These are phyloP conservation scores for Diadegma fenestrale DNA, from an alignment of 2,888 invertebrate species.

Conservation along the genomic window DNA sequence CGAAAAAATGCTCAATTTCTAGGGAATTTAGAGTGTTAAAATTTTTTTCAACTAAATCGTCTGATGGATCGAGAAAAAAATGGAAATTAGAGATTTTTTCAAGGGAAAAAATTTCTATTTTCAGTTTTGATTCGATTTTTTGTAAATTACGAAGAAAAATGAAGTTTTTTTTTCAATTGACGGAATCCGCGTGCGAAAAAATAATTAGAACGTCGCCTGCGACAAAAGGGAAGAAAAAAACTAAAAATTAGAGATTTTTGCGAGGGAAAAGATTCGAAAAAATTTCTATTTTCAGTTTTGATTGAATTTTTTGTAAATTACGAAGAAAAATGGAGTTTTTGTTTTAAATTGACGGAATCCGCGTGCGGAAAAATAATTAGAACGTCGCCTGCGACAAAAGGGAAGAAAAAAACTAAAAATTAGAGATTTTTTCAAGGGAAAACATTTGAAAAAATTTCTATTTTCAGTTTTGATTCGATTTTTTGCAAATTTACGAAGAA, in stretches of 20 bases:
- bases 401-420: constrained; percentile 4
- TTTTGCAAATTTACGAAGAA: background rate
- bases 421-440: background rate
- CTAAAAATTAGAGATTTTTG: too few species aligned
- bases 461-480: background rate
- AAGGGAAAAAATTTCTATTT: background rate
- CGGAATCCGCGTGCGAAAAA: too few species aligned
- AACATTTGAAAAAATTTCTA: background rate
- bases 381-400: constrained; percentile 72
- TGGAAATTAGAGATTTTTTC: constrained; percentile 1
- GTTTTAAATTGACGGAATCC: too few species aligned
- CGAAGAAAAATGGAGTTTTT: constrained; percentile 22
- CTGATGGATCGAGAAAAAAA: background rate
- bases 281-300: too few species aligned
- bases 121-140: background rate
- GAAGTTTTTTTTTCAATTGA: too few species aligned
- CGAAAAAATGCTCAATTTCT: background rate
- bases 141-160: background rate
- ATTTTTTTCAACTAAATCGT: background rate
- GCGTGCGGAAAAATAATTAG: too few species aligned
- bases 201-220: too few species aligned
- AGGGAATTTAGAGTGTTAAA: too few species aligned
- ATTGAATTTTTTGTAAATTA: background rate
- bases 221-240: too few species aligned
- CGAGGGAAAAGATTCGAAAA: too few species aligned